Evolutionary conservation across 2,113 vertebrate genomes (phyloP).

Genomic region (Cercocebus atys): DNA sequence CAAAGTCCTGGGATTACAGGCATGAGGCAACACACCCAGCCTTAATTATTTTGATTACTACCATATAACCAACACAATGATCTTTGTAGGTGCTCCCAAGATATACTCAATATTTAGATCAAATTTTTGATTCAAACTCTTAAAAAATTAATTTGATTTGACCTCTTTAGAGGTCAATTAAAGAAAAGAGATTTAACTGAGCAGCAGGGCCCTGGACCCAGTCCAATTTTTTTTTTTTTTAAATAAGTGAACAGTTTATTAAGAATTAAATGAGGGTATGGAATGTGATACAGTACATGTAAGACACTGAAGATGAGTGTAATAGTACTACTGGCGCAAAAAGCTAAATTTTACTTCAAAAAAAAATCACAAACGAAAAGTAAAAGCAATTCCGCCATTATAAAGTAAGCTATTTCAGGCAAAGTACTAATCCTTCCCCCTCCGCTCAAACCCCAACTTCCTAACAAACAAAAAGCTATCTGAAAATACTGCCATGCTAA

Average conservation of each 20-base stretch:
- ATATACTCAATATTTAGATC: background rate
- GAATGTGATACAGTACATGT: constrained; percentile 85
- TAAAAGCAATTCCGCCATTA: constrained; percentile 80
- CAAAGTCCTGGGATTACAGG: too few species aligned
- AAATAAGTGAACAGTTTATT: constrained; percentile 71
- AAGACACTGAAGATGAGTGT: constrained; percentile 83
- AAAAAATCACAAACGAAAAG: constrained; percentile 81
- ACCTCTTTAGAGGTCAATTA: too few species aligned
- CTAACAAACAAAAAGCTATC: constrained; percentile 72
- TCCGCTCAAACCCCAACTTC: constrained; percentile 68
- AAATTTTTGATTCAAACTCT: background rate
- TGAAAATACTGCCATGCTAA: constrained; percentile 83
- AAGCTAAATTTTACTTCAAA: constrained; percentile 82
- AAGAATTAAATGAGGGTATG: constrained; percentile 85
- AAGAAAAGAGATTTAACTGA: too few species aligned
- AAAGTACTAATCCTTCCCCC: constrained; percentile 74
- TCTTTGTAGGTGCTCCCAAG: too few species aligned
- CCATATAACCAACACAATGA: background rate
- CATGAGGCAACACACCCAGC: too few species aligned
- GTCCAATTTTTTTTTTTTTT: too few species aligned
- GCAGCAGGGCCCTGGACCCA: too few species aligned
- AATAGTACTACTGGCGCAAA: constrained; percentile 83
- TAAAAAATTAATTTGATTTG: background rate
- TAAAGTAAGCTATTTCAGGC: constrained; percentile 86
- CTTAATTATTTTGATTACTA: background rate